Conservation (phyloP, 2,797 vertebrate genomes). For the Sylvilagus floridanus region DNA sequence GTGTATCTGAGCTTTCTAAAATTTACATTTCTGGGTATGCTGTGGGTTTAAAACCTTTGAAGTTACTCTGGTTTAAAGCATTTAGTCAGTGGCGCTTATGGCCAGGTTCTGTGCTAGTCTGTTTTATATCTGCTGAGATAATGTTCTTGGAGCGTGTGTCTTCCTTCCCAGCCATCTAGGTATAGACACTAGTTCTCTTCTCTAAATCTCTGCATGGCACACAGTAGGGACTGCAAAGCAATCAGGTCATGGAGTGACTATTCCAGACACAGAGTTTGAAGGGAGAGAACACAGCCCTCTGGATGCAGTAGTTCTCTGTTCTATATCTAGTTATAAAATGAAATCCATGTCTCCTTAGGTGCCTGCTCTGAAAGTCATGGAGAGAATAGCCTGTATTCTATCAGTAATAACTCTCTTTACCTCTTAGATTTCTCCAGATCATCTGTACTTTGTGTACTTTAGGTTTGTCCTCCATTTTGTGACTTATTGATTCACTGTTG, state of each 20-base stretch:
- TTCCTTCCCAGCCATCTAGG: background rate
- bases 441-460: background rate
- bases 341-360: background rate
- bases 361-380: background rate
- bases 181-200: background rate
- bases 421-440: background rate
- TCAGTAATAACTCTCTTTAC: background rate
- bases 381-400: background rate
- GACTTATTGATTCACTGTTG: background rate
- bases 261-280: background rate
- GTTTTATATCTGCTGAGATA: background rate
- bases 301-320: background rate
- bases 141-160: background rate
- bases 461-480: background rate
- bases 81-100: background rate
- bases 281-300: background rate
- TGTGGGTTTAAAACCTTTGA: background rate
- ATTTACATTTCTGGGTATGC: background rate
- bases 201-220: background rate
- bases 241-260: background rate
- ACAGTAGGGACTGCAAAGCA: background rate
- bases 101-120: fast-evolving
- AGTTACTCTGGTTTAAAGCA: background rate
- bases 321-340: background rate
- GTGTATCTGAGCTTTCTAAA: background rate